Conservation (phyloP, 2,797 vertebrate genomes). For the Florisuga fusca region DNA sequence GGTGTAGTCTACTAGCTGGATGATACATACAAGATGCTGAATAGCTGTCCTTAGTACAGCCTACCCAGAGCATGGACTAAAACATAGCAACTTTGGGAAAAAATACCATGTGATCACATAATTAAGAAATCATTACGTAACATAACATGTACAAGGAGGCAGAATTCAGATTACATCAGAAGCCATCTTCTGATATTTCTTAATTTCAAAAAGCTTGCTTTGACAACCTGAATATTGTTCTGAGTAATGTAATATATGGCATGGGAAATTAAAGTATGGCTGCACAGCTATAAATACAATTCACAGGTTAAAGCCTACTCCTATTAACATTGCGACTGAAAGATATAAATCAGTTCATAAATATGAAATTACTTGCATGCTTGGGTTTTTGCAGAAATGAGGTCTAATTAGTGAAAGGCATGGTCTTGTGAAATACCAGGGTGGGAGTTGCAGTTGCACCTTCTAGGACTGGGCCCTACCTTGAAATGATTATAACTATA, state of each 20-base stretch:
- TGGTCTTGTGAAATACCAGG: conserved; percentile 28
- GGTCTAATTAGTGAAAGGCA: conserved; percentile 53
- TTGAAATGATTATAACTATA: conserved; percentile 65
- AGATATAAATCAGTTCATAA: conserved; percentile 72
- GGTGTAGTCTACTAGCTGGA: neutral
- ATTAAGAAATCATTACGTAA: neutral
- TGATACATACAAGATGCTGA: neutral
- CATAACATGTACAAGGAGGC: neutral
- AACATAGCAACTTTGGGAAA: neutral
- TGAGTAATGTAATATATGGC: conserved; percentile 41
- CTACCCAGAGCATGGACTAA: neutral
- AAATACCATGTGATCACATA: neutral
- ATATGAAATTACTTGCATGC: conserved; percentile 62
- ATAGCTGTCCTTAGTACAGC: neutral
- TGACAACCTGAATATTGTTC: conserved; percentile 53
- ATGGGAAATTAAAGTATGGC: conserved; percentile 49
- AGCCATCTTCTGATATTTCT: conserved; percentile 11
- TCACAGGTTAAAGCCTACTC: conserved; percentile 45
- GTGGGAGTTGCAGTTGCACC: conserved; percentile 24
- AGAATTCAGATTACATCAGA: conserved; percentile 14
- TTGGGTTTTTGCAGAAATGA: conserved; percentile 51
- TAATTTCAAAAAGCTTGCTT: conserved; percentile 30
- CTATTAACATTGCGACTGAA: conserved; percentile 55
- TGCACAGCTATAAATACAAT: conserved; percentile 52
- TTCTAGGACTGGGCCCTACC: conserved; percentile 35